Conservation (phyloP, 2,888 invertebrate species). For the Psylliodes chrysocephalus region DNA sequence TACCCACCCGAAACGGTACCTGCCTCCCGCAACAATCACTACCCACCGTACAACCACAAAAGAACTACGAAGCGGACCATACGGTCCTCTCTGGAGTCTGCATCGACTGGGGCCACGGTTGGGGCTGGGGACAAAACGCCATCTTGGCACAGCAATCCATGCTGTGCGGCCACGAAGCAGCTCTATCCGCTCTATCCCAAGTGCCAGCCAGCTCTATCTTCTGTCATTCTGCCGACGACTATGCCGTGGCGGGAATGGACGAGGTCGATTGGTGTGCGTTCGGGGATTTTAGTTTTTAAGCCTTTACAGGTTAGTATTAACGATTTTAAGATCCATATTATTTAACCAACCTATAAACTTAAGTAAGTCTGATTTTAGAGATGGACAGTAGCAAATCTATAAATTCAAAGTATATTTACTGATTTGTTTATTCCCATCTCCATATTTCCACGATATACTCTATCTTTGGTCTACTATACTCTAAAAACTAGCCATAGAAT, state of each 20-base stretch:
- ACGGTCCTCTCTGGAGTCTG: slow-evolving; percentile 60
- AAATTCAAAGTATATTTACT: too few relatives aligned
- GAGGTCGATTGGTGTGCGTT: slow-evolving; percentile 72
- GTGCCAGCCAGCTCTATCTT: slow-evolving; percentile 69
- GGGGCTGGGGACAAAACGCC: slow-evolving; percentile 75
- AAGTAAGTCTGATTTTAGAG: too few relatives aligned
- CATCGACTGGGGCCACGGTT: slow-evolving; percentile 76
- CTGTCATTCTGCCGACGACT: slow-evolving; percentile 65
- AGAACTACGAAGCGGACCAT: slow-evolving; percentile 56
- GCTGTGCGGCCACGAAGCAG: slow-evolving; percentile 59
- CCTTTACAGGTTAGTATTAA: not conserved
- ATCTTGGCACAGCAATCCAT: slow-evolving; percentile 31
- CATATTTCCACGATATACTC: too few relatives aligned
- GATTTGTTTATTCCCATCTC: too few relatives aligned
- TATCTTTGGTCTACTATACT: too few relatives aligned
- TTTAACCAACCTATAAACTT: too few relatives aligned
- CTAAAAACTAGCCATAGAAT: too few relatives aligned
- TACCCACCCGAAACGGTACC: slow-evolving; percentile 43
- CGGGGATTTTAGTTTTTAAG: slow-evolving; percentile 65
- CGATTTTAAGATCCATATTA: too few relatives aligned
- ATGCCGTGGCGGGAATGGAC: slow-evolving; percentile 72
- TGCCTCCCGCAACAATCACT: slow-evolving; percentile 48
- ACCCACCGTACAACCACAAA: slow-evolving; percentile 17
- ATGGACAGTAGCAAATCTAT: too few relatives aligned
- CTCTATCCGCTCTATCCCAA: slow-evolving; percentile 67